phyloP scores from a whole-genome alignment of 2,888 invertebrate genomes.

The Dasysyrphus albostriatus region DNA sequence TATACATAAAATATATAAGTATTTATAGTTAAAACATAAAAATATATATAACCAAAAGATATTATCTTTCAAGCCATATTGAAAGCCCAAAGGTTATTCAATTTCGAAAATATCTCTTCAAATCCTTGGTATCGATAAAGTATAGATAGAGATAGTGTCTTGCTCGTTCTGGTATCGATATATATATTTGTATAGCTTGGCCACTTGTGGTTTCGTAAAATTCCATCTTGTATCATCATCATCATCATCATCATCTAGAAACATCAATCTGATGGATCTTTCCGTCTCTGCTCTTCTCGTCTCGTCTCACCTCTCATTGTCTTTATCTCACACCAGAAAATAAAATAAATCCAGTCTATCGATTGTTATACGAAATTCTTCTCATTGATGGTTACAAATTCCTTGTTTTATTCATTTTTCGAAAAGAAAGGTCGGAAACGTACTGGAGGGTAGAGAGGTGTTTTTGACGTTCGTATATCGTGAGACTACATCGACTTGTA shows the following conservation, averaged over 20 bases:
- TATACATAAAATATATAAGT: too few relatives aligned
- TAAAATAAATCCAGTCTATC: conserved; percentile 50
- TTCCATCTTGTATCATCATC: conserved; percentile 63
- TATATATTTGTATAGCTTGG: neutral
- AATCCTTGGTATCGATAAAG: conserved; percentile 14
- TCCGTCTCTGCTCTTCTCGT: neutral
- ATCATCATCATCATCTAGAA: conserved; percentile 43
- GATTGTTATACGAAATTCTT: conserved; percentile 66
- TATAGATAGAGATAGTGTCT: conserved; percentile 14
- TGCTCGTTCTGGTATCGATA: neutral
- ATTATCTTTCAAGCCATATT: conserved; percentile 36
- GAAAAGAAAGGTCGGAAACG: conserved; percentile 2
- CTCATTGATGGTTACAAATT: conserved; percentile 65
- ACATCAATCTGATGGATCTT: conserved; percentile 55
- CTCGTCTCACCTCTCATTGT: neutral
- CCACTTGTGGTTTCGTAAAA: conserved; percentile 64
- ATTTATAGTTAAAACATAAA: neutral
- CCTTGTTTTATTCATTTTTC: conserved; percentile 38
- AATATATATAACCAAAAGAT: conserved; percentile 8
- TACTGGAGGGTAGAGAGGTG: neutral
- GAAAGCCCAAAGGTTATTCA: conserved; percentile 63
- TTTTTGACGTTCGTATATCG: conserved; percentile 14
- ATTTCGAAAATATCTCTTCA: conserved; percentile 59
- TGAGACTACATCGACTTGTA: conserved; percentile 48
- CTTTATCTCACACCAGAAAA: neutral